Evolutionary conservation across 2,888 invertebrate species (phyloP), one percentile per base, ranked within the genome.

Genomic region (Ceratothoa steindachneri): DNA sequence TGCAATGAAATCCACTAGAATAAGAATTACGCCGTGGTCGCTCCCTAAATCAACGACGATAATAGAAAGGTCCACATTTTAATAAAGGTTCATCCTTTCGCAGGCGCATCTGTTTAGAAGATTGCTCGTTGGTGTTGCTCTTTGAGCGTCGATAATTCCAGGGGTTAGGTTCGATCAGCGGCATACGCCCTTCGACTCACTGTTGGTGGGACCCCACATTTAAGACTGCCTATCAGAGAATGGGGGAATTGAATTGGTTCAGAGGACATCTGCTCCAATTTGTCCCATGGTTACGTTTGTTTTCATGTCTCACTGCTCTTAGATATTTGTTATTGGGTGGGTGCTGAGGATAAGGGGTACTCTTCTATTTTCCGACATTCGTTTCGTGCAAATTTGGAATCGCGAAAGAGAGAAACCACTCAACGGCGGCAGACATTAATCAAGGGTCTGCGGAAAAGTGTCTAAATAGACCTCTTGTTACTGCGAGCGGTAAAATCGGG

Each of bases 191-290:
- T 12, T 22, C 55, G 15, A 5, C 19, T 55, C 15, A 22, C 7
- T 55, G 5, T 7, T 55, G 24, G 55, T 12, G 55, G 55, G 24
- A 22, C 55, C 55, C 55, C 55, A 55, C 5, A 22, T 15, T 55
- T 5, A 55, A 5, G 24, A 22, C 24, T 5, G 55, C 55, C 55
- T 15, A 55, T 55, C 55, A 55, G 9, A 22, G 55, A 12, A 5
- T 41, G 7, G 7, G 15, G 41, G 7, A 9, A 41, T 41, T 41
- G 5, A 41, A 41, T 9, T 41, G 5, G 15, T 19, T 55, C 24
- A 22, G 15, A 55, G 55, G 55, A 7, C 55, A 55, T 55, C 55
- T 55, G 55, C 55, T 55, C 55, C 19, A 55, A 55, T 55, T 55
- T 55, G 19, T 55, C 55, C 55, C 55, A 15, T 55, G 55, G 55